Evolutionary conservation across 2,888 invertebrate species (phyloP).

Genomic region (Nasonovia ribisnigri): DNA sequence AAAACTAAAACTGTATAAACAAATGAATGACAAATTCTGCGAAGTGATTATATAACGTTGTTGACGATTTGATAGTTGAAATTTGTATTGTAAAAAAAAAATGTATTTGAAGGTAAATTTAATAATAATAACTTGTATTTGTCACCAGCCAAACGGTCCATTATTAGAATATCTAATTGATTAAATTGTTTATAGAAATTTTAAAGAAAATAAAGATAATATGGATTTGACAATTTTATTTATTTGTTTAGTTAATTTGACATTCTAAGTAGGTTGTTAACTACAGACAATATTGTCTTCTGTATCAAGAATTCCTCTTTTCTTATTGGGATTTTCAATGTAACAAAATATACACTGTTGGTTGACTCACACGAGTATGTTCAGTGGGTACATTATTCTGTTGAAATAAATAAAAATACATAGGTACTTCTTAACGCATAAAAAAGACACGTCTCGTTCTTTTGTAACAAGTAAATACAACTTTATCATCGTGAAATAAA

Average conservation of each 20-base stretch:
- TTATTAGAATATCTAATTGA: slow-evolving; percentile 50
- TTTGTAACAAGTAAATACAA: no score
- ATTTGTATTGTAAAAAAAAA: slow-evolving; percentile 59
- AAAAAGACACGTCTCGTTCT: no score
- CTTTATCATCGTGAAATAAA: no score
- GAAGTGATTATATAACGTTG: slow-evolving; percentile 37
- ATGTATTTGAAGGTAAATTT: background rate
- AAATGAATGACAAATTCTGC: slow-evolving; percentile 23
- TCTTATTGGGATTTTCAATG: background rate
- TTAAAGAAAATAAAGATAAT: slow-evolving; percentile 29
- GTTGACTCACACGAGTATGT: no score
- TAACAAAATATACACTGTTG: no score
- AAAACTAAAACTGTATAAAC: slow-evolving; percentile 56
- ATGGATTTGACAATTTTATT: slow-evolving; percentile 9
- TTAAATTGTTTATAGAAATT: slow-evolving; percentile 53
- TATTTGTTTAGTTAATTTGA: background rate
- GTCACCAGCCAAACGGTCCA: slow-evolving; percentile 38
- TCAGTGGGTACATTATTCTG: no score
- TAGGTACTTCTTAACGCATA: no score
- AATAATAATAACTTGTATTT: slow-evolving; percentile 41
- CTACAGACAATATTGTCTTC: background rate
- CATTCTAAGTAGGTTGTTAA: background rate
- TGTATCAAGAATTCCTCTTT: background rate
- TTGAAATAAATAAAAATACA: no score
- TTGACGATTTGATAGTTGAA: slow-evolving; percentile 48